Conservation (phyloP, 2,113 vertebrate genomes). For the Leptodactylus fuscus region DNA sequence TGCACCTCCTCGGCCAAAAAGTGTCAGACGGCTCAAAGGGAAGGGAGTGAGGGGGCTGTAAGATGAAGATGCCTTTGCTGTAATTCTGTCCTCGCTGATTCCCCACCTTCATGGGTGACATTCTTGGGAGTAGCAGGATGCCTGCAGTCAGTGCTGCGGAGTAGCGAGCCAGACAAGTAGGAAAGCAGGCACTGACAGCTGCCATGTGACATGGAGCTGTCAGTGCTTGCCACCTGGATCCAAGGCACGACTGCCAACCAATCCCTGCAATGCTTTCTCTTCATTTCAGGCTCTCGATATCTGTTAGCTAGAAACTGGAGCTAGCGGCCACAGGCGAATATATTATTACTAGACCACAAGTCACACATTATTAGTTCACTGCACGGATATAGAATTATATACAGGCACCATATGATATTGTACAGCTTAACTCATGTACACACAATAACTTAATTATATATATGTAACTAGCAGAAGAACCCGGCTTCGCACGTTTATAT, state of each 20-base stretch:
- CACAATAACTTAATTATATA: too few species aligned
- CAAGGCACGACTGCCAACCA: constrained; percentile 60
- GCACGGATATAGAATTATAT: too few species aligned
- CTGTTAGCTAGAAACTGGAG: constrained; percentile 10
- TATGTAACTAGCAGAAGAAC: too few species aligned
- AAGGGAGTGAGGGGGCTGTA: constrained; percentile 13
- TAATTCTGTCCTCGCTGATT: constrained; percentile 51
- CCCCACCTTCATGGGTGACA: constrained; percentile 59
- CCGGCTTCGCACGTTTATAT: too few species aligned
- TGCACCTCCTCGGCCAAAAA: constrained; percentile 57
- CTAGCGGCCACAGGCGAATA: neutral
- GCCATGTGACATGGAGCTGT: constrained; percentile 66
- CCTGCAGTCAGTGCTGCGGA: constrained; percentile 54
- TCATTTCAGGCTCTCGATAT: constrained; percentile 48
- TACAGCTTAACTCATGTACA: too few species aligned
- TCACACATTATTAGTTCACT: neutral
- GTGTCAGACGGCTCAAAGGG: constrained; percentile 55
- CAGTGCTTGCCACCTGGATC: constrained; percentile 67
- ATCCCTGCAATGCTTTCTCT: constrained; percentile 46
- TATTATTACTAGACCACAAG: neutral
- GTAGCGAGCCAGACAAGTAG: constrained; percentile 59
- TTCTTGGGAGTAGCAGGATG: constrained; percentile 65
- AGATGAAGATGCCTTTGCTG: constrained; percentile 59
- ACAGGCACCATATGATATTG: too few species aligned
- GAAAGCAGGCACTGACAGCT: constrained; percentile 62